phyloP scores from a whole-genome alignment of 2,888 invertebrate species.

The Hypomecis punctinalis region DNA sequence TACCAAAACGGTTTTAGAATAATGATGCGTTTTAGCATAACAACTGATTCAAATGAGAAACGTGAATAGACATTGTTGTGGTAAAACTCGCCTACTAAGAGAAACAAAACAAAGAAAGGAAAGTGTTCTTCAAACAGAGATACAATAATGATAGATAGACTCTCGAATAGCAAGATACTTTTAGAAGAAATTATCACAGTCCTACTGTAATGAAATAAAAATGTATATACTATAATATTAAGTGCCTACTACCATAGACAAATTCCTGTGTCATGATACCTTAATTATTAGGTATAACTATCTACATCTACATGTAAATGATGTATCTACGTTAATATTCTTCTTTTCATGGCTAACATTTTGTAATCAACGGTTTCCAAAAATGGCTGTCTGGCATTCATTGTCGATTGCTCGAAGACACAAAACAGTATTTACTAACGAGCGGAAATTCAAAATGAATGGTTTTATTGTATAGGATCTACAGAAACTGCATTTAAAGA shows the following conservation, averaged over 20 bases:
- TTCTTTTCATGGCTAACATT: conserved; percentile 32
- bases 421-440: conserved; percentile 13
- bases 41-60: conserved; percentile 35
- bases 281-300: too few species aligned
- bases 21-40: conserved; percentile 33
- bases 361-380: conserved; percentile 24
- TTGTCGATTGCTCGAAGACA: conserved; percentile 30
- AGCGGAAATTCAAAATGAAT: conserved; percentile 20
- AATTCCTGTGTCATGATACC: too few species aligned
- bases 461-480: background rate
- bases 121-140: conserved; percentile 48
- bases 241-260: too few species aligned
- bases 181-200: background rate
- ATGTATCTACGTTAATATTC: conserved; percentile 22
- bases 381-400: conserved; percentile 21
- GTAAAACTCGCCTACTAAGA: conserved; percentile 26
- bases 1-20: conserved; percentile 3
- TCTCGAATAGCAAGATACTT: conserved; percentile 11
- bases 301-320: background rate
- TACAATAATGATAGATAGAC: conserved; percentile 43
- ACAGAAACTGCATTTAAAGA: background rate
- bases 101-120: conserved; percentile 49
- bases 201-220: background rate
- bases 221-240: too few species aligned
- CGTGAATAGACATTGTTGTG: conserved; percentile 22